phyloP scores from a whole-genome alignment of 2,113 vertebrate genomes.

The Tragulus kanchil region DNA sequence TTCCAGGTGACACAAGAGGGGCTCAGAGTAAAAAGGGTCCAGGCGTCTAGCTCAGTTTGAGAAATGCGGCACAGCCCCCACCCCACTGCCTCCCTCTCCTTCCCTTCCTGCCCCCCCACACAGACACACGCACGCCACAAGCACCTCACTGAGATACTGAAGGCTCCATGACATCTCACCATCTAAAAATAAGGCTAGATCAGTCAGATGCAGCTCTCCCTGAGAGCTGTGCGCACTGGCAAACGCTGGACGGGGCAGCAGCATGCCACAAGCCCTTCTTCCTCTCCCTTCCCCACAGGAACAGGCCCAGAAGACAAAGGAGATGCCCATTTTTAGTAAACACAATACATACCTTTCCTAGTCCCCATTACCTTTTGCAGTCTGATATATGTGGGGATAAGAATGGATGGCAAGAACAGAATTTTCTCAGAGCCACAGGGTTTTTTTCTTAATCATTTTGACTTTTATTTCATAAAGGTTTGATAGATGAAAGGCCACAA shows the following conservation, averaged over 20 bases:
- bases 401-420: background rate
- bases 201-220: background rate
- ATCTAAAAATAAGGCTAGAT: background rate
- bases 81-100: background rate
- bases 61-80: background rate
- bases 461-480: constrained; percentile 11
- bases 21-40: background rate
- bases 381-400: background rate
- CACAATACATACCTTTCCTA: background rate
- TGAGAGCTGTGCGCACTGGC: background rate
- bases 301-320: background rate
- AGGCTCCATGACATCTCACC: background rate
- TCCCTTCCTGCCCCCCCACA: rapidly evolving
- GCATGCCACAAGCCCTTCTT: background rate
- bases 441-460: background rate
- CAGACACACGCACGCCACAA: background rate
- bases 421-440: background rate
- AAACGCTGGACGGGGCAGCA: background rate
- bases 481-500: background rate
- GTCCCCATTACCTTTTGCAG: background rate
- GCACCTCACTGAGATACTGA: background rate
- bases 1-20: background rate
- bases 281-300: background rate
- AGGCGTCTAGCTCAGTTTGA: background rate
- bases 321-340: background rate